A percentile compares a stretch with the other conserved stretches of the same genome.
phyloP scores from a whole-genome alignment of 2,888 invertebrate genomes.

The Standfussiana lucernea region DNA sequence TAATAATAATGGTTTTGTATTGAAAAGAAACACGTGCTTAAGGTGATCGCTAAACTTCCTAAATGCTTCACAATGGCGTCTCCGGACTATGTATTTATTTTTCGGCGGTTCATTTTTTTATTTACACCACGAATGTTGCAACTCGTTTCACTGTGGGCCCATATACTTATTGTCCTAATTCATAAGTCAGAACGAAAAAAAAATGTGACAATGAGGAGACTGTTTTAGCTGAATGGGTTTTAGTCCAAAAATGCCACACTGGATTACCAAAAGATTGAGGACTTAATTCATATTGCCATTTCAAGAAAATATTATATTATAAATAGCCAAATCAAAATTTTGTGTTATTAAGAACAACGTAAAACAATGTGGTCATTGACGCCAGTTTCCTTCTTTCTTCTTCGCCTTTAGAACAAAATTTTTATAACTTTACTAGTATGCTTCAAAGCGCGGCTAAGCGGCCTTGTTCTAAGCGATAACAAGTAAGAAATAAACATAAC shows the following conservation, averaged over 20 bases:
- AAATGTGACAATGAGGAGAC: too few relatives aligned
- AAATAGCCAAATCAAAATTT: neutral
- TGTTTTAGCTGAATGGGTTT: neutral
- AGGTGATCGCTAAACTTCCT: too few relatives aligned
- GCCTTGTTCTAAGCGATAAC: slow-evolving; percentile 14
- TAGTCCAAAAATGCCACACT: neutral
- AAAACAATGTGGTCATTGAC: neutral
- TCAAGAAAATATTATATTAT: neutral
- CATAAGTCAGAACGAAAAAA: too few relatives aligned
- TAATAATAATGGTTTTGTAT: neutral
- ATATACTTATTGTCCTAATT: too few relatives aligned
- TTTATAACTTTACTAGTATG: slow-evolving; percentile 1
- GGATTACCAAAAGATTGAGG: neutral
- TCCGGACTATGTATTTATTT: too few relatives aligned
- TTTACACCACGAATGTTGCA: too few relatives aligned
- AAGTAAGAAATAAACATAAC: slow-evolving; percentile 37
- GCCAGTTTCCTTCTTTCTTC: neutral
- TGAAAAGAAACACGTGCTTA: neutral
- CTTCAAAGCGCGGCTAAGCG: neutral
- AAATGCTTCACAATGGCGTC: too few relatives aligned
- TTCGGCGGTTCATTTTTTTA: too few relatives aligned
- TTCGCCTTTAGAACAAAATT: neutral
- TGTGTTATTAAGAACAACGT: neutral
- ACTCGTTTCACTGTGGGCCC: neutral
- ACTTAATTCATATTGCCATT: neutral